phyloP scores from a whole-genome alignment of 92 coral and sea anemone genomes.

The Anthopleura xanthogrammica region DNA sequence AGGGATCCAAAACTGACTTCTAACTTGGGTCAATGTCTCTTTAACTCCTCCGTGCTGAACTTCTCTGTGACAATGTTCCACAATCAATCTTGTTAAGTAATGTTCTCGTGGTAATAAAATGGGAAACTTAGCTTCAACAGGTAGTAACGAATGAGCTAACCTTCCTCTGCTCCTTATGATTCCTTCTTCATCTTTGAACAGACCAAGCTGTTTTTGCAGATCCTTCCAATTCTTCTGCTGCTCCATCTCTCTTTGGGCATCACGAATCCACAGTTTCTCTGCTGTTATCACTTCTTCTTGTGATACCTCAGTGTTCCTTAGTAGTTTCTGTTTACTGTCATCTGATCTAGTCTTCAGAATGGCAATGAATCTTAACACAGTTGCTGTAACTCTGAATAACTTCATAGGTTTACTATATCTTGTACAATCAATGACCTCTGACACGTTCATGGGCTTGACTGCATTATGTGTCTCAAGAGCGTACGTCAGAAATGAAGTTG shows the following conservation, averaged over 20 bases:
- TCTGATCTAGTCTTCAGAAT: constrained; percentile 18
- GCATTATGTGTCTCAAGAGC: too few species aligned
- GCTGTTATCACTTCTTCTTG: constrained; percentile 44
- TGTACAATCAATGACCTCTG: too few species aligned
- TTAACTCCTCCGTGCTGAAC: constrained; percentile 39
- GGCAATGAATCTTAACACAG: too few species aligned
- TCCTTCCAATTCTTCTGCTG: constrained; percentile 32
- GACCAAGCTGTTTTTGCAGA: constrained; percentile 48
- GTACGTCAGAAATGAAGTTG: too few species aligned
- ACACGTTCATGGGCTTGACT: too few species aligned
- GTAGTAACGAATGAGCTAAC: constrained; percentile 35
- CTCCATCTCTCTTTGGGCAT: constrained; percentile 41
- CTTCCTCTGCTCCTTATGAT: constrained; percentile 50
- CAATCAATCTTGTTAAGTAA: constrained; percentile 41
- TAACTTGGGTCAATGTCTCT: constrained; percentile 22
- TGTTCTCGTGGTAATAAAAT: constrained; percentile 49
- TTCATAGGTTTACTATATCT: too few species aligned
- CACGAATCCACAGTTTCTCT: constrained; percentile 40
- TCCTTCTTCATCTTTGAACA: constrained; percentile 40
- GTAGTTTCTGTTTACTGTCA: constrained; percentile 8
- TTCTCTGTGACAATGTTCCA: constrained; percentile 29
- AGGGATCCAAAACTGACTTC: constrained; percentile 34
- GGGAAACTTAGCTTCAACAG: constrained; percentile 32
- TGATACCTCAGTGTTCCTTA: constrained; percentile 2
- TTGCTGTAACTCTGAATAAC: too few species aligned